These are phyloP conservation scores for Hecatera dysodea DNA, from an alignment of 2,888 invertebrate genomes.

Conservation along the genomic window DNA sequence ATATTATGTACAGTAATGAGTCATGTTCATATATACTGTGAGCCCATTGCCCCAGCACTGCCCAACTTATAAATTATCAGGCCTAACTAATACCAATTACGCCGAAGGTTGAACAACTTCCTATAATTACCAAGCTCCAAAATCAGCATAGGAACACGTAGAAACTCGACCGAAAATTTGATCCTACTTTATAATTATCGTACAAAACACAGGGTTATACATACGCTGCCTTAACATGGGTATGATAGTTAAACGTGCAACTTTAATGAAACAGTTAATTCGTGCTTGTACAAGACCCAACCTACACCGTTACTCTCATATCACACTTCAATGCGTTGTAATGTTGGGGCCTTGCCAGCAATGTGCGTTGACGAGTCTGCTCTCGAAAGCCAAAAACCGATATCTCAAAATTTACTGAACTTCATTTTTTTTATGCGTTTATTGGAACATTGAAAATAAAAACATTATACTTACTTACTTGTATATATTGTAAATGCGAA, in stretches of 20 bases:
- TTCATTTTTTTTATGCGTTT: too few species aligned
- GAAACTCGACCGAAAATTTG: conserved; percentile 50
- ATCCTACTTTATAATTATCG: conserved; percentile 58
- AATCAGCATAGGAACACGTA: conserved; percentile 44
- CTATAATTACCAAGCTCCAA: conserved; percentile 44
- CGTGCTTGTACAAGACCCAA: conserved; percentile 61
- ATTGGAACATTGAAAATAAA: too few species aligned
- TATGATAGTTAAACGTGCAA: conserved; percentile 63
- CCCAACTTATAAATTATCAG: conserved; percentile 17
- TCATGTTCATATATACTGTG: neutral
- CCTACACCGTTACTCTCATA: conserved; percentile 56
- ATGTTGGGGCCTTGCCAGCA: conserved; percentile 51
- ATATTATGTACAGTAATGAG: neutral
- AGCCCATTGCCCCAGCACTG: neutral
- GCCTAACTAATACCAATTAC: conserved; percentile 36
- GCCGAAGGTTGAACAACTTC: conserved; percentile 38
- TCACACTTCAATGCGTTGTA: conserved; percentile 49
- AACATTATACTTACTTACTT: too few species aligned
- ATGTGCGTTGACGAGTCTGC: conserved; percentile 57
- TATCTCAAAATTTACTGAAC: too few species aligned
- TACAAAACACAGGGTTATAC: conserved; percentile 45
- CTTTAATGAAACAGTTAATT: conserved; percentile 77
- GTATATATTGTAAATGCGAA: too few species aligned
- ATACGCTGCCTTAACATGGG: conserved; percentile 45
- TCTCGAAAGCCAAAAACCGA: too few species aligned